phyloP scores from a whole-genome alignment of 2,113 vertebrate species.

The Oryzias curvinotus region DNA sequence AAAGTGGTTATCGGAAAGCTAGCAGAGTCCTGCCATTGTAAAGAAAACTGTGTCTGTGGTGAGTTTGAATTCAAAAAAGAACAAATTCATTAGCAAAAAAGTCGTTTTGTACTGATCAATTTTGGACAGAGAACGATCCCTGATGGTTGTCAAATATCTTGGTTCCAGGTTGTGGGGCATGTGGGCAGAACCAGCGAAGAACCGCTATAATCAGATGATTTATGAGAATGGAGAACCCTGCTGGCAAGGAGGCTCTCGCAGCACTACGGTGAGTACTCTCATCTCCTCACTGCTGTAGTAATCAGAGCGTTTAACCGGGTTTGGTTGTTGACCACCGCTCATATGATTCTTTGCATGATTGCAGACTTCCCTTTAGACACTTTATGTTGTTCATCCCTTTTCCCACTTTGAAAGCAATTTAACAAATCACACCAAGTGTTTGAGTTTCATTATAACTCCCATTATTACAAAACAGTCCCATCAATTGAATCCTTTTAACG shows the following conservation, averaged over 20 bases:
- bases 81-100: constrained; percentile 9
- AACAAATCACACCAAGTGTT: no score
- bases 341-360: no score
- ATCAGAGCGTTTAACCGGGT: no score
- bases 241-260: constrained; percentile 66
- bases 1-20: constrained; percentile 38
- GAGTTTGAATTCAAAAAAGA: constrained; percentile 15
- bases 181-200: constrained; percentile 60
- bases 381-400: no score
- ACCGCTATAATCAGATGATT: constrained; percentile 68
- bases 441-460: no score
- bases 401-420: no score
- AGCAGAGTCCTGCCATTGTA: constrained; percentile 9
- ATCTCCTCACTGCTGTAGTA: neutral
- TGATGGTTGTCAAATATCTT: constrained; percentile 7
- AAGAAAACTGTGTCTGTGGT: constrained; percentile 1
- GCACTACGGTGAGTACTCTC: constrained; percentile 57
- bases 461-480: no score
- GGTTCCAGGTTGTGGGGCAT: constrained; percentile 73
- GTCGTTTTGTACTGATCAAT: neutral
- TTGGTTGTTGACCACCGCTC: no score
- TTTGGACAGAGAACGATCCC: fast-evolving
- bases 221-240: constrained; percentile 67
- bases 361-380: no score
- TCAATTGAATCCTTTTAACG: no score